Base-by-base conservation (phyloP, 2,113 vertebrate species). In the Sturnus vulgaris region DNA sequence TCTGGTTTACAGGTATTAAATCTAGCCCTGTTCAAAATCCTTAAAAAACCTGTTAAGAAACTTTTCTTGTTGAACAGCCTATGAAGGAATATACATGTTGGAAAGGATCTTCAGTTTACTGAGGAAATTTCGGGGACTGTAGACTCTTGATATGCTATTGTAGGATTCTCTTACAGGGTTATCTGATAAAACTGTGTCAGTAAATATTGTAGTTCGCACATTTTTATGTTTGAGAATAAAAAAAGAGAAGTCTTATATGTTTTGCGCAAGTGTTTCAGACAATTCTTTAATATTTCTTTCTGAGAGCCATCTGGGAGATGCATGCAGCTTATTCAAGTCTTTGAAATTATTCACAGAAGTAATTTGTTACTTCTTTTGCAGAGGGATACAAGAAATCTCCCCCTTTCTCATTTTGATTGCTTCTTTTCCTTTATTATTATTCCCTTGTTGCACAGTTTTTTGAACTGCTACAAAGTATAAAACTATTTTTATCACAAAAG, bases 401-500 rank as follows among this genome's bases (percentile, higher is more conserved):
- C 69, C 35, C 24, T 89, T 97, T 96, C 49, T 94, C 68, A 70
- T 94, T 95, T 96, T 97, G 95, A 97, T 97, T 97, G 85, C 84
- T 91, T 96, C 76, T 94, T 95, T 97, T 94, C 68, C 59, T 96
- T 92, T 93, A 76, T 95, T 95, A 95, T 94, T 97, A 96, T 94
- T 96, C 72, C 90, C 93, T 35, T 75, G 46, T 94, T 97, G 86
- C 42, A 90, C 24, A 95, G 66, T 83, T 95, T 96, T 97, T 97
- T 86, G 71, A 96, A 73, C 52, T 94, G 42, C 87, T 94, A 84
- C 4, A 11, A 96, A 96, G 96, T 96, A 87, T 73, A 91, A 94
- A 84, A 57, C 76, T 97, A 96, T 97, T 97, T 97, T 97, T 96
- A 96, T 95, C 93, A 97, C 79, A 96, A 91, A 97, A 95, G 78